A percentile compares a stretch with the other conserved stretches of the same genome.
Conservation (phyloP, 1,140 invertebrate genomes). For the Ooceraea biroi region DNA sequence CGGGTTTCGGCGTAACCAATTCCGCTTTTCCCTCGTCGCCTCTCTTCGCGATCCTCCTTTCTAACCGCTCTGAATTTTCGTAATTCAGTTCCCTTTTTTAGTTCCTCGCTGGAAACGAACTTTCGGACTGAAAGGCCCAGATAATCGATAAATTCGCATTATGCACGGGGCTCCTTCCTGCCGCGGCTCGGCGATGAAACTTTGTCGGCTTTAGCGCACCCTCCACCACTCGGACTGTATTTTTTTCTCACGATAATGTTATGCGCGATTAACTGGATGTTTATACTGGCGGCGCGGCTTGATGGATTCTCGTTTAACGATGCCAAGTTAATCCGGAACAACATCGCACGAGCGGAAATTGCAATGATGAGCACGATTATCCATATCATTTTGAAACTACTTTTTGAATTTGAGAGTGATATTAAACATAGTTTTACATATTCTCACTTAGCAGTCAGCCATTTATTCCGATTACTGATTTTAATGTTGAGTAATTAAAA, state of each 20-base stretch:
- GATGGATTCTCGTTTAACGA: conserved; percentile 51
- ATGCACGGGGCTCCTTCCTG: neutral
- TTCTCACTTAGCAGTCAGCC: neutral
- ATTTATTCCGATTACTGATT: neutral
- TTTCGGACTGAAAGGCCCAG: conserved; percentile 37
- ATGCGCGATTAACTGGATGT: conserved; percentile 59
- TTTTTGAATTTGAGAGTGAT: neutral
- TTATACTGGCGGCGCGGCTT: conserved; percentile 37
- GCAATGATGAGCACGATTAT: conserved; percentile 2
- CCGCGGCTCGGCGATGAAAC: conserved; percentile 22
- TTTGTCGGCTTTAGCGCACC: conserved; percentile 18
- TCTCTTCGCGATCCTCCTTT: conserved; percentile 10
- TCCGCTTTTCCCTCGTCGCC: neutral
- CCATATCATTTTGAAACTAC: neutral
- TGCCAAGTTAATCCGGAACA: conserved; percentile 32
- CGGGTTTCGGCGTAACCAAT: conserved; percentile 52
- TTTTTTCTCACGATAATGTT: conserved; percentile 54
- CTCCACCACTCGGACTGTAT: conserved; percentile 16
- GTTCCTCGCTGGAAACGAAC: conserved; percentile 35
- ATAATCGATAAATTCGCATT: conserved; percentile 65
- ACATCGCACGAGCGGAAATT: conserved; percentile 5
- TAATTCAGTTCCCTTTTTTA: conserved; percentile 45
- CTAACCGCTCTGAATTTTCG: conserved; percentile 26
- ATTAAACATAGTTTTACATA: neutral
- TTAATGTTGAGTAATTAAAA: neutral